These are phyloP conservation scores for Enchytraeus crypticus DNA, from an alignment of 2,888 invertebrate species.

Conservation along the genomic window DNA sequence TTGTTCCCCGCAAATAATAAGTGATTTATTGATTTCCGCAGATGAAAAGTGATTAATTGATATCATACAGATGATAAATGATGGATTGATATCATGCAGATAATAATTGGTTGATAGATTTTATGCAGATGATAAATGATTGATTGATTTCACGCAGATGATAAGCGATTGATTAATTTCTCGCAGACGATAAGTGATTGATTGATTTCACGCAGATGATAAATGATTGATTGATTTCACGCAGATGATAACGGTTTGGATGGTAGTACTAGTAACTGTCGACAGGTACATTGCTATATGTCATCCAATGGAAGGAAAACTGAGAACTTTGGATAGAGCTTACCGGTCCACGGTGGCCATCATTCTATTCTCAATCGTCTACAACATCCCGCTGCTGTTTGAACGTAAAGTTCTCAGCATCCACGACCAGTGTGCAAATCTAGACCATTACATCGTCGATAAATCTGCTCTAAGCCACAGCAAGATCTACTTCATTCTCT, in stretches of 20 bases:
- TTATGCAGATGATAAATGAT: no score
- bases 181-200: no score
- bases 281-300: slow-evolving; percentile 30
- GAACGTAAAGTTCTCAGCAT: slow-evolving; percentile 16
- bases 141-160: no score
- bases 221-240: no score
- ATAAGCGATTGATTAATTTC: no score
- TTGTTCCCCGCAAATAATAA: no score
- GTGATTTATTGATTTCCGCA: no score
- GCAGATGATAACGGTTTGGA: slow-evolving; percentile 29
- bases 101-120: no score
- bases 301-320: slow-evolving; percentile 22
- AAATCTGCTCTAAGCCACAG: slow-evolving; percentile 1
- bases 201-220: no score
- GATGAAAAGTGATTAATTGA: no score
- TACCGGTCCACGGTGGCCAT: slow-evolving; percentile 16
- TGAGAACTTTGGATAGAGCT: slow-evolving; percentile 23
- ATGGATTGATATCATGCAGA: no score
- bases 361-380: slow-evolving; percentile 22
- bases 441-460: neutral
- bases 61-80: no score
- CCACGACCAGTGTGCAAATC: neutral
- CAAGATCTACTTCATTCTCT: slow-evolving; percentile 24
- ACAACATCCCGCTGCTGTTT: slow-evolving; percentile 29
- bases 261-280: slow-evolving; percentile 27